Evolutionary conservation across 2,113 vertebrate species (phyloP).

Genomic region (Etheostoma spectabile): DNA sequence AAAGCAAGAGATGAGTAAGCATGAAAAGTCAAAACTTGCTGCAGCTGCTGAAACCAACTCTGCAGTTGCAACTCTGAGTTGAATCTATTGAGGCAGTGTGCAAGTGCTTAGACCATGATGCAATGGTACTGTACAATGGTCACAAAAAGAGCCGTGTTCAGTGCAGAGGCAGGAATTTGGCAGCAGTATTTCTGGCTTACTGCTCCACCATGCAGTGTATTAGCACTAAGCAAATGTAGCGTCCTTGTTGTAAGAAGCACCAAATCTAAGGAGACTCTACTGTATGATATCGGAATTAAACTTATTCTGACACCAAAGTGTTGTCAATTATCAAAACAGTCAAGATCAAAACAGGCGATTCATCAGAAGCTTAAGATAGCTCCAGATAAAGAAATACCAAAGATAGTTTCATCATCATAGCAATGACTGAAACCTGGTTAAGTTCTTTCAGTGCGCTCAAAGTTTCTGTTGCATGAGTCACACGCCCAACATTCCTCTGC

Average conservation of each 20-base stretch:
- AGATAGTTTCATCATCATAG: not conserved
- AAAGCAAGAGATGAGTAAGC: slow-evolving; percentile 7
- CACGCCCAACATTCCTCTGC: slow-evolving; percentile 46
- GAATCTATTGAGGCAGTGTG: slow-evolving; percentile 27
- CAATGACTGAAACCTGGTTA: slow-evolving; percentile 14
- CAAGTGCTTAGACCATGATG: slow-evolving; percentile 39
- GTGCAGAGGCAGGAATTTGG: slow-evolving; percentile 13
- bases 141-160: slow-evolving; percentile 22
- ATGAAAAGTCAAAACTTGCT: slow-evolving; percentile 19
- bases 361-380: slow-evolving; percentile 2
- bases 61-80: not conserved
- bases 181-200: slow-evolving; percentile 12
- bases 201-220: not conserved
- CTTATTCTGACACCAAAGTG: not conserved
- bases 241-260: slow-evolving; percentile 19
- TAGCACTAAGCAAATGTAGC: slow-evolving; percentile 10
- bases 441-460: not conserved
- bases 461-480: slow-evolving; percentile 44
- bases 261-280: slow-evolving; percentile 25
- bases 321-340: slow-evolving; percentile 20
- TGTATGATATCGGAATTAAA: slow-evolving; percentile 17
- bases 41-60: slow-evolving; percentile 15
- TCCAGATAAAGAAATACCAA: slow-evolving; percentile 3
- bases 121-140: slow-evolving; percentile 29
- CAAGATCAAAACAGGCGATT: slow-evolving; percentile 30